phyloP scores from a whole-genome alignment of 2,113 vertebrate species.

The Leptocoma aspasia region DNA sequence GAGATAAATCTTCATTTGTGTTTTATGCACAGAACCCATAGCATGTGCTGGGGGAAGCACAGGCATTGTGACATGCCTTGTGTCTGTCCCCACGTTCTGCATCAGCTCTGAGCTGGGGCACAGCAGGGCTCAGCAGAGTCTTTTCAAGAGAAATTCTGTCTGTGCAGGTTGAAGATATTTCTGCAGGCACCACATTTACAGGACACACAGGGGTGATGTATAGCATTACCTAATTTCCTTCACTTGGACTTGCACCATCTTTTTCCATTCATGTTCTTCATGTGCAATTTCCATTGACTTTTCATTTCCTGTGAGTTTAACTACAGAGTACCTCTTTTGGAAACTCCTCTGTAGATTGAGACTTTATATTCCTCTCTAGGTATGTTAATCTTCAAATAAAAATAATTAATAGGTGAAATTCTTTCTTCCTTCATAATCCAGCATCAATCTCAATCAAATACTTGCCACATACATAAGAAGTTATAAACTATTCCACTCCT shows the following conservation, averaged over 20 bases:
- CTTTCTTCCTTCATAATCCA: background rate
- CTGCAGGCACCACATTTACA: background rate
- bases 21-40: background rate
- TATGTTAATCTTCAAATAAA: background rate
- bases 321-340: background rate
- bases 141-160: background rate
- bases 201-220: background rate
- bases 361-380: background rate
- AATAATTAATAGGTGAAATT: background rate
- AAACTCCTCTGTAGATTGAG: background rate
- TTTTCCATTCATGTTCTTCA: background rate
- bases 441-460: background rate
- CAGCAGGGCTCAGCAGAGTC: background rate
- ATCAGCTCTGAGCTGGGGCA: background rate
- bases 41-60: background rate
- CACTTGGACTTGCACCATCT: background rate
- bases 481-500: background rate
- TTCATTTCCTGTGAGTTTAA: background rate
- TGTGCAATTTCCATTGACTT: background rate
- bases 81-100: background rate
- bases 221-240: background rate
- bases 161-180: background rate
- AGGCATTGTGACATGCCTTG: rapidly evolving
- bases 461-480: background rate
- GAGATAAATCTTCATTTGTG: background rate